Evolutionary conservation across 2,113 vertebrate species (phyloP).

Genomic region (Rana temporaria): DNA sequence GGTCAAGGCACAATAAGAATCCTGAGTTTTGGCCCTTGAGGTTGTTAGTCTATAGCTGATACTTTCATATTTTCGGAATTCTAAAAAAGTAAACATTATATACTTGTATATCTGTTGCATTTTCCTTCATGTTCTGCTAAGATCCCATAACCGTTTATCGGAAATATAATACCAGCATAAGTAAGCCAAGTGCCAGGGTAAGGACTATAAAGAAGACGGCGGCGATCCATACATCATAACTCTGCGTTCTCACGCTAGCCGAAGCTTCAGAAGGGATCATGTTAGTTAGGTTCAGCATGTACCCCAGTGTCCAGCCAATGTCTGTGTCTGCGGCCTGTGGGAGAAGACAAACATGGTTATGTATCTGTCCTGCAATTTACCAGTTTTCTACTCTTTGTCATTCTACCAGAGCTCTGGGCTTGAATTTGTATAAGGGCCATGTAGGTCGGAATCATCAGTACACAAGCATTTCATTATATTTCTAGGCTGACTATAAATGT

Average conservation of each 20-base stretch:
- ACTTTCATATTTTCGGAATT: background rate
- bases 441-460: too few species aligned
- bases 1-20: too few species aligned
- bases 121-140: slow-evolving; percentile 5
- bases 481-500: too few species aligned
- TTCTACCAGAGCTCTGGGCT: too few species aligned
- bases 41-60: background rate
- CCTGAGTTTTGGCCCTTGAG: background rate
- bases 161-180: slow-evolving; percentile 46
- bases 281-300: slow-evolving; percentile 84
- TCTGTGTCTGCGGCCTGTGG: slow-evolving; percentile 72
- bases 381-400: too few species aligned
- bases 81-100: background rate
- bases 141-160: slow-evolving; percentile 16
- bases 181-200: slow-evolving; percentile 58
- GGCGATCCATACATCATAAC: slow-evolving; percentile 67
- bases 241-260: slow-evolving; percentile 63
- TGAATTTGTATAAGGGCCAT: too few species aligned
- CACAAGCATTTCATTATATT: too few species aligned
- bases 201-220: slow-evolving; percentile 68
- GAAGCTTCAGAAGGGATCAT: slow-evolving; percentile 74
- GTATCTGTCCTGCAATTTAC: too few species aligned
- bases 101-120: background rate
- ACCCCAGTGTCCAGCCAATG: slow-evolving; percentile 85
- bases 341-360: background rate